Percentiles rank a stretch among this genome's conserved stretches.
These are phyloP conservation scores for Macrotus californicus DNA, from an alignment of 2,113 vertebrate species.

Conservation along the genomic window DNA sequence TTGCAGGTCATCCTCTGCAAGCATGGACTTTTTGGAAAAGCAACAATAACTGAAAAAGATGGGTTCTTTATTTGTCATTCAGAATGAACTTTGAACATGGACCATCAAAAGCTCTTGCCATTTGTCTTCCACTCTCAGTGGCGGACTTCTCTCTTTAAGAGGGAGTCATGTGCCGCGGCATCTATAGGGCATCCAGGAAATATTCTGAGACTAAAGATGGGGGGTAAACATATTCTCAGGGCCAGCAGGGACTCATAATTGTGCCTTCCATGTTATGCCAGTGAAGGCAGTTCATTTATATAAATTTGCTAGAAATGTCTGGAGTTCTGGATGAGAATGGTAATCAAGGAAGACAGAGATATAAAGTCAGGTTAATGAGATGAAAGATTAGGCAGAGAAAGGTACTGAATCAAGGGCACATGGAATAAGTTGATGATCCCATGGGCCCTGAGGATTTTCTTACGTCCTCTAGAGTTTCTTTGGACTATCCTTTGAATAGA, in stretches of 20 bases:
- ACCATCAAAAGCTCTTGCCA: neutral
- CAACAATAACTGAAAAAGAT: neutral
- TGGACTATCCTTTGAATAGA: neutral
- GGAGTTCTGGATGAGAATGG: neutral
- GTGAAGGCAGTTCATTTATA: neutral
- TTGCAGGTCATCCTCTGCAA: neutral
- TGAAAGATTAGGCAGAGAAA: neutral
- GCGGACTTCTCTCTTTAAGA: neutral
- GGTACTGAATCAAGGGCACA: neutral
- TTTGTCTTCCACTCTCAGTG: neutral
- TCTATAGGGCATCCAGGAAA: neutral
- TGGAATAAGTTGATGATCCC: neutral
- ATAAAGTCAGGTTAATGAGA: neutral
- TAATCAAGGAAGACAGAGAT: neutral
- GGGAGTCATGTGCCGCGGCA: neutral
- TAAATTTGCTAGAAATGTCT: neutral
- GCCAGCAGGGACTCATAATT: neutral
- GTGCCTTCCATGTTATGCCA: neutral
- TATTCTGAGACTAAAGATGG: neutral
- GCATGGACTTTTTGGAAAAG: neutral
- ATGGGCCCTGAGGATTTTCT: neutral
- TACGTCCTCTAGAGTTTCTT: neutral
- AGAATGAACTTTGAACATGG: neutral
- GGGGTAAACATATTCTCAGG: neutral
- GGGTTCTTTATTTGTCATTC: neutral